Percentiles rank a stretch among this genome's conserved stretches.
These are phyloP conservation scores for Caiman crocodilus DNA, from an alignment of 2,797 vertebrate species.

Conservation along the genomic window DNA sequence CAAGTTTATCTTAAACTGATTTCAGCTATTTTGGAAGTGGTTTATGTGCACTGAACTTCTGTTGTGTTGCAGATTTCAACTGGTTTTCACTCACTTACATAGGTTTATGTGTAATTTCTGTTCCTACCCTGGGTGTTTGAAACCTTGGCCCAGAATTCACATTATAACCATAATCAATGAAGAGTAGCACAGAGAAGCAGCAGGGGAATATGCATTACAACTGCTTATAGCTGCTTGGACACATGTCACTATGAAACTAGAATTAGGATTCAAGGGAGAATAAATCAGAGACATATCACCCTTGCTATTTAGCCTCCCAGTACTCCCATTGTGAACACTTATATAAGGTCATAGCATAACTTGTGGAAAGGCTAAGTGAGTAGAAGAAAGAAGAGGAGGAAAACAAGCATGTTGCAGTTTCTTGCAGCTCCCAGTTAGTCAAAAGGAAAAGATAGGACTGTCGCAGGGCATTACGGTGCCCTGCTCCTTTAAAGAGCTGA, in stretches of 20 bases:
- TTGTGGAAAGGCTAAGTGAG: not conserved
- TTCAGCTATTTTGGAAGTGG: too few species aligned
- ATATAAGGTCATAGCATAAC: not conserved
- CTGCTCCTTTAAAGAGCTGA: too few species aligned
- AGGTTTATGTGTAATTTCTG: too few species aligned
- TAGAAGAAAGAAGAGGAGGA: not conserved
- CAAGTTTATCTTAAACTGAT: too few species aligned
- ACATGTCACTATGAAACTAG: not conserved
- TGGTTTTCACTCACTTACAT: too few species aligned
- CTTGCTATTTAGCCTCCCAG: not conserved
- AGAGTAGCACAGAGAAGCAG: not conserved
- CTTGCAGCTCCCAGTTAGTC: not conserved
- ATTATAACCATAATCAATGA: not conserved
- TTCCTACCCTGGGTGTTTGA: not conserved
- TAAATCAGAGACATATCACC: not conserved
- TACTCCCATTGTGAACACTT: not conserved
- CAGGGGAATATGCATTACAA: not conserved
- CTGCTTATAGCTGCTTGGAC: not conserved
- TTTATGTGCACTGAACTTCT: too few species aligned
- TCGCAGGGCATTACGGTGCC: too few species aligned
- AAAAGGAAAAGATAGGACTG: not conserved
- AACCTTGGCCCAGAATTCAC: not conserved
- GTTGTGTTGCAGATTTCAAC: too few species aligned
- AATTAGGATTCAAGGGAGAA: not conserved
- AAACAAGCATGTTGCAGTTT: accelerated